Conservation (phyloP, 2,888 invertebrate genomes). For the Trisateles emortualis region DNA sequence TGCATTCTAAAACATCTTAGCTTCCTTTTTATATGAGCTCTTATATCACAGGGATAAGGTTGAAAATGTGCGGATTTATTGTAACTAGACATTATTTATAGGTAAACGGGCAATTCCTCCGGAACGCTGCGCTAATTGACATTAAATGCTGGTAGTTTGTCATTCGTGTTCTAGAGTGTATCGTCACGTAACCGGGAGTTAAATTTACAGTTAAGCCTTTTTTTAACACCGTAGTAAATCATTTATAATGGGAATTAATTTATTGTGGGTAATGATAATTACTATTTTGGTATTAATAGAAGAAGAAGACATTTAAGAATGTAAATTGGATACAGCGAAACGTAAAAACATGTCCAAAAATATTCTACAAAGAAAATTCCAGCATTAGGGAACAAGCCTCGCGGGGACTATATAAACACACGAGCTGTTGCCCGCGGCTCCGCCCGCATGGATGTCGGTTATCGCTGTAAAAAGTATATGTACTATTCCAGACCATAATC, state of each 20-base stretch:
- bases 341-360: no score
- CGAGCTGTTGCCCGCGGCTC: no score
- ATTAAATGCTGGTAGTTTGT: constrained; percentile 74
- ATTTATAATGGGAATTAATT: constrained; percentile 16
- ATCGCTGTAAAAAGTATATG: no score
- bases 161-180: constrained; percentile 67
- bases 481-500: no score
- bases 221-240: constrained; percentile 33
- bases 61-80: constrained; percentile 35
- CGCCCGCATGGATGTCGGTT: no score
- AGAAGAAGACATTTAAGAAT: no score
- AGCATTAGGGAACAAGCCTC: no score
- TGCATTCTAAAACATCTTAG: constrained; percentile 28
- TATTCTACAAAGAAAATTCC: no score
- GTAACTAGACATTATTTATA: constrained; percentile 61
- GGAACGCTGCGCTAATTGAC: constrained; percentile 76
- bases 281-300: background rate
- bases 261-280: constrained; percentile 3
- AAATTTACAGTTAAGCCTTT: constrained; percentile 44
- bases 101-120: constrained; percentile 55
- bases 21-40: constrained; percentile 14
- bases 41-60: constrained; percentile 45
- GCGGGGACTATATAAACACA: no score
- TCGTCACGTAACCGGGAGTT: constrained; percentile 61
- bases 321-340: no score